Evolutionary conservation across 2,797 vertebrate genomes (phyloP), one percentile per base, ranked within the genome.

Genomic region (Picus viridis): DNA sequence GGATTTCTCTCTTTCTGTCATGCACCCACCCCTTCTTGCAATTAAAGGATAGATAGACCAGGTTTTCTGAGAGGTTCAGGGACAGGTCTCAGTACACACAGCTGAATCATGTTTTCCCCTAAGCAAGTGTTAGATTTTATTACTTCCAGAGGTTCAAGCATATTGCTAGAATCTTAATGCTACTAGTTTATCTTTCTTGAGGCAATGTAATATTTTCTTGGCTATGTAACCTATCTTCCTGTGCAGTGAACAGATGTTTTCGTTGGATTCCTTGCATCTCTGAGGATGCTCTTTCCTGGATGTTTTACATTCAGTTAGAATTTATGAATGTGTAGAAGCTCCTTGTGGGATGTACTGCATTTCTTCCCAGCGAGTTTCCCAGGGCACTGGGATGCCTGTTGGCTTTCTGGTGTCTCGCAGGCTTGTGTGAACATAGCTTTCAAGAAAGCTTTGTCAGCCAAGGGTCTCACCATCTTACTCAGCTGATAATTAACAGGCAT

Each of bases 241-340:
- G 77, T 64, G 64, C 83, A 89, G 76, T 0, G 0, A 95, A 79
- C 94, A 96, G 95, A 95, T 96, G 88, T 95, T 95, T 89, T 90
- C 78, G 62, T 86, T 94, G 90, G 92, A 96, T 95, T 96, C 91
- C 56, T 88, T 4, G 3, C 93, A 96, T 95, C 91, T 90, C 96
- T 96, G 86, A 96, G 84, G 92, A 69, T 69, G 92, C 90, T 89
- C 54, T 83, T 95, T 85, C 91, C 91, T 96, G 94, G 86, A 93
- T 93, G 83, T 71, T 96, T 95, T 84, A 79, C 91, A 91, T 95
- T 92, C 86, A 91, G 70, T 72, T 90, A 90, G 86, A 95, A 92
- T 96, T 94, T 93, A 94, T 95, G 86, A 92, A 96, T 89, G 86
- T 85, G 88, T 77, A 87, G 81, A 92, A 93, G 74, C 29, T 93